Base-by-base conservation (phyloP, 2,797 vertebrate species). In the Parauchenoglanis punctatus region DNA sequence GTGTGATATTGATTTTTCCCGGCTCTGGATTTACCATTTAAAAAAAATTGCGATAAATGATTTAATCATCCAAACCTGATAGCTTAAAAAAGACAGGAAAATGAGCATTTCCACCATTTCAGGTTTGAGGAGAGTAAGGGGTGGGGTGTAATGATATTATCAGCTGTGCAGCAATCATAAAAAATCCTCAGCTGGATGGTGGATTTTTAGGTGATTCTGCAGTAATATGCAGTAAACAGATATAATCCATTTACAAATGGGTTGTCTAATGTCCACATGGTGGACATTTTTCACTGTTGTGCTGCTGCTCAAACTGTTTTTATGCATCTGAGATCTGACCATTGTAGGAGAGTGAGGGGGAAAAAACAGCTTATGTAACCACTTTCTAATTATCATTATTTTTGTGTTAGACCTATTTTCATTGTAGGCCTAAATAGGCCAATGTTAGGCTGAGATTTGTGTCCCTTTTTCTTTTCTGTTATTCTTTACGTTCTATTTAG, bases 171-270 rank as follows among this genome's bases (percentile, higher is more conserved):
- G 52, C 25, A 77, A 77, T 77, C n/a, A 10, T 54, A 31, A 18
- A 77, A 77, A 77, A 77, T 31, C 75, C 75, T 54, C 75, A 56
- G 25, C 75, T 31, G 75, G 75, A 28, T 77, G 75, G n/a, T 18
- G 49, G 13, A 77, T 56, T 17, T 77, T 56, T 54, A 18, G 49
- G 49, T 54, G 75, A 77, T 77, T 77, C 3, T 54, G 12, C 75
- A 77, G 46, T 28, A 77, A 77, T 25, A 10, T 49, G 72, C 20
- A 46, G 44, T 12, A 25, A 73, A 80, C 31, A 12, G 1, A 20
- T 80, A 35, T 58, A 80, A 59, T 40, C 31, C 10, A 35, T 80
- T 80, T 80, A 23, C 31, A 58, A 7, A 59, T 59, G 4, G 10
- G 28, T 40, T 35, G 17, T 58, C 28, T 31, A 20, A 78, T 78